Evolutionary conservation across 2,888 invertebrate genomes (phyloP).

Genomic region (Pristionchus japonicus): DNA sequence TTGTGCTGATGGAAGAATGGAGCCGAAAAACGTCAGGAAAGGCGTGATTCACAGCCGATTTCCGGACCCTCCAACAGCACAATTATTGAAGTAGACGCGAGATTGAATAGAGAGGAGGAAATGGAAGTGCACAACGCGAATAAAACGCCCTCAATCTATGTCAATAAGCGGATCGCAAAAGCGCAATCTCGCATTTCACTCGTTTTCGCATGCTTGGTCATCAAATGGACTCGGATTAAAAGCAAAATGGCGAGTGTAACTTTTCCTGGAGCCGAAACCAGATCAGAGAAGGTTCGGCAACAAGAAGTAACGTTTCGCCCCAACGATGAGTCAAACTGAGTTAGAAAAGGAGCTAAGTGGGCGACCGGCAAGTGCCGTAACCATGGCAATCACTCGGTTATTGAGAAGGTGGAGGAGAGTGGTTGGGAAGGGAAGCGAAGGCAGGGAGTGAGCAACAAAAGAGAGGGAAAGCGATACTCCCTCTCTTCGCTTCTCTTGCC

Average conservation of each 20-base stretch:
- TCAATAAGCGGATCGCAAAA: conserved; percentile 13
- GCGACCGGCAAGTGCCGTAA: neutral
- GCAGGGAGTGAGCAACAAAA: neutral
- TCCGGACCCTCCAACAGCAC: too few relatives aligned
- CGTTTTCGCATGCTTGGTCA: neutral
- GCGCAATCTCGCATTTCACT: neutral
- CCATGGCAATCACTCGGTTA: neutral
- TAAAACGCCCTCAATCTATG: neutral
- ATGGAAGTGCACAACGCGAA: conserved; percentile 13
- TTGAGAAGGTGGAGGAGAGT: neutral
- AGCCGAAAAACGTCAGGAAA: neutral
- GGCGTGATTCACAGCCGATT: too few relatives aligned
- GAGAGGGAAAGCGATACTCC: neutral
- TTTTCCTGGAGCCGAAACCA: too few relatives aligned
- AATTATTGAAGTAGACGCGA: too few relatives aligned
- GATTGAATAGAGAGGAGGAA: neutral
- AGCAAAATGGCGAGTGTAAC: too few relatives aligned
- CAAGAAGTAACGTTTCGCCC: too few relatives aligned
- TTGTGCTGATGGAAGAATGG: neutral
- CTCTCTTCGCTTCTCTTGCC: neutral
- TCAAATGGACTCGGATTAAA: neutral
- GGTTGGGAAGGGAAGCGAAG: neutral
- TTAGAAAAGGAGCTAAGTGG: neutral
- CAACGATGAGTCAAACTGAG: neutral
- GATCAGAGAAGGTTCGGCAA: too few relatives aligned